Evolutionary conservation across 1,140 invertebrate species (phyloP).

Genomic region (Sinonovacula constricta): DNA sequence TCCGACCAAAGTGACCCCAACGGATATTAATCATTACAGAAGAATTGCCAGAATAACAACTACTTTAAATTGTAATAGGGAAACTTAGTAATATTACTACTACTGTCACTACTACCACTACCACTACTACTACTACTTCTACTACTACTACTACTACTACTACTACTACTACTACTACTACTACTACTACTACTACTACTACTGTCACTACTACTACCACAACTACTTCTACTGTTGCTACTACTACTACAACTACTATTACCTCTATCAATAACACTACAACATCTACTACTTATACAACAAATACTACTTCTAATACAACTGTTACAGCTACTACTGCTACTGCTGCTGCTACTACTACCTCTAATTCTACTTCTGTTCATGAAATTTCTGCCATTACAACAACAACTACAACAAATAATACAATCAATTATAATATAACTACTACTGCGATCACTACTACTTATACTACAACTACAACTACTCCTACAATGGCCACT

Average conservation of each 20-base stretch:
- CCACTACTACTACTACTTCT: not conserved
- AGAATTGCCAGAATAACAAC: no score
- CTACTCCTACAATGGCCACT: constrained; percentile 2
- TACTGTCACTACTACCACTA: constrained; percentile 3
- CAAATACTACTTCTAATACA: not conserved
- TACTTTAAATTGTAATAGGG: no score
- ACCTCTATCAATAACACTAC: not conserved
- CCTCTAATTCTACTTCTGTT: not conserved
- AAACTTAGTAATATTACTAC: no score
- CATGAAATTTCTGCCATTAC: not conserved
- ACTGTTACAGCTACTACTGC: not conserved
- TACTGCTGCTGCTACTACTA: not conserved
- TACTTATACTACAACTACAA: not conserved
- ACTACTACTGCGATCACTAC: not conserved
- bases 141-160: no score
- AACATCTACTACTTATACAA: not conserved
- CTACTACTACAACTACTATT: not conserved
- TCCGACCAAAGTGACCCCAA: no score
- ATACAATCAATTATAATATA: not conserved
- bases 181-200: not conserved
- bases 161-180: not conserved
- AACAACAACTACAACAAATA: not conserved
- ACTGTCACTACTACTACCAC: no score
- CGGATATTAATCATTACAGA: no score
- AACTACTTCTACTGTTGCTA: not conserved